These are phyloP conservation scores for Clarias platycephalus DNA, from an alignment of 2,797 vertebrate species.

Conservation along the genomic window DNA sequence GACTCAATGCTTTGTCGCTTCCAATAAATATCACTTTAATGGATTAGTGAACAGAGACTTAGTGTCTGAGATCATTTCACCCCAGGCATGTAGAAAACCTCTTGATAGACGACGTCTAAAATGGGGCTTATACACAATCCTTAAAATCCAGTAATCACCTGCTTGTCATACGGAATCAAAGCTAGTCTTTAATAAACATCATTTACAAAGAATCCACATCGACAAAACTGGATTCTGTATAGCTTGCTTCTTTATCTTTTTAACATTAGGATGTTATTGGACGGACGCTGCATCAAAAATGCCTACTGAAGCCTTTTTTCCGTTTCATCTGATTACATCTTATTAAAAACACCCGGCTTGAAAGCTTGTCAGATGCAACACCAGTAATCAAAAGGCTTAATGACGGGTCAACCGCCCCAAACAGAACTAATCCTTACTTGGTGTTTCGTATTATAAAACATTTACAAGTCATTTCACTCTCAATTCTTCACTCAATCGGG, in stretches of 20 bases:
- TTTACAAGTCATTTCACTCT: neutral
- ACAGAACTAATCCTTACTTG: conserved; percentile 2
- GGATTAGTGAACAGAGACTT: neutral
- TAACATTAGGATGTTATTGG: neutral
- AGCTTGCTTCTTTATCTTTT: neutral
- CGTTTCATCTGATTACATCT: neutral
- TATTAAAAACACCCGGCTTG: neutral
- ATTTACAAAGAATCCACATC: neutral
- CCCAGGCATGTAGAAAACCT: neutral
- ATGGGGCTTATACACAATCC: neutral
- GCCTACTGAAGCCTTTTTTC: neutral
- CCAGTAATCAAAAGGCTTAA: neutral
- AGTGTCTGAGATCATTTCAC: neutral
- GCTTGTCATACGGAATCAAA: neutral
- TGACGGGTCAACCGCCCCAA: neutral
- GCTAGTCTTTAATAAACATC: neutral
- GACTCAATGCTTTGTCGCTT: neutral
- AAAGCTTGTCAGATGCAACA: neutral
- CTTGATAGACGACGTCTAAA: neutral
- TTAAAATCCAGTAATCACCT: neutral
- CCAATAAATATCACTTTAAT: neutral
- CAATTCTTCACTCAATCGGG: neutral
- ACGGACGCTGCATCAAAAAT: neutral
- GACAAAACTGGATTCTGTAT: neutral
- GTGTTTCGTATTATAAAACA: neutral